These are phyloP conservation scores for Drosophila niveifrons DNA, from an alignment of 2,888 invertebrate species.

Conservation along the genomic window DNA sequence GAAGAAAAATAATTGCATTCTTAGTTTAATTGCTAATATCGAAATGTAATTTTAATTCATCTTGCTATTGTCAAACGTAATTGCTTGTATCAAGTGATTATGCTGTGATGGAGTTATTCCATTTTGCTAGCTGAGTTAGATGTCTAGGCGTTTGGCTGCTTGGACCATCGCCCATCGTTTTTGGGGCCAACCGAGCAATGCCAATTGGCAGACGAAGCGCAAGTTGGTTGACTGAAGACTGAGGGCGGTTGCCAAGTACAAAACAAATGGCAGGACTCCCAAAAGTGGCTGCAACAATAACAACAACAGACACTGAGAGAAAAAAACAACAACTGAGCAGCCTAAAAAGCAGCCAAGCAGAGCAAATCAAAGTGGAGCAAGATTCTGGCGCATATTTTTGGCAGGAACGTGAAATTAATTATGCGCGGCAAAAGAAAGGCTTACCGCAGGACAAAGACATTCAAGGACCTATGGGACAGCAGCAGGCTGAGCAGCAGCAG, in stretches of 20 bases:
- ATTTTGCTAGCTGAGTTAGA: slow-evolving; percentile 36
- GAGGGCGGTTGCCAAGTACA: slow-evolving; percentile 47
- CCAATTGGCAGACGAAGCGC: slow-evolving; percentile 53
- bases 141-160: slow-evolving; percentile 22
- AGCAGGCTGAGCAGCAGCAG: neutral
- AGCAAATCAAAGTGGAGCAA: slow-evolving; percentile 58
- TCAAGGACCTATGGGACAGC: slow-evolving; percentile 35
- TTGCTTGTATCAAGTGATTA: slow-evolving; percentile 33
- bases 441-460: slow-evolving; percentile 66
- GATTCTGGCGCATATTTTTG: slow-evolving; percentile 76
- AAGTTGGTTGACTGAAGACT: slow-evolving; percentile 30
- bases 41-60: neutral
- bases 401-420: slow-evolving; percentile 78
- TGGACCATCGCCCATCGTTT: slow-evolving; percentile 3
- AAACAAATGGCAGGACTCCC: slow-evolving; percentile 46
- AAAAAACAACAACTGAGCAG: slow-evolving; percentile 1
- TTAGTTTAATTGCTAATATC: neutral
- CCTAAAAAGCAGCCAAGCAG: slow-evolving; percentile 29
- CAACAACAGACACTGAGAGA: slow-evolving; percentile 14
- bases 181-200: slow-evolving; percentile 50
- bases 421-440: slow-evolving; percentile 70
- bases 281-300: slow-evolving; percentile 21
- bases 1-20: neutral
- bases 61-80: neutral
- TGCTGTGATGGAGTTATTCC: slow-evolving; percentile 27